Evolutionary conservation across 2,113 vertebrate species (phyloP).

Genomic region (Hypanus sabinus): DNA sequence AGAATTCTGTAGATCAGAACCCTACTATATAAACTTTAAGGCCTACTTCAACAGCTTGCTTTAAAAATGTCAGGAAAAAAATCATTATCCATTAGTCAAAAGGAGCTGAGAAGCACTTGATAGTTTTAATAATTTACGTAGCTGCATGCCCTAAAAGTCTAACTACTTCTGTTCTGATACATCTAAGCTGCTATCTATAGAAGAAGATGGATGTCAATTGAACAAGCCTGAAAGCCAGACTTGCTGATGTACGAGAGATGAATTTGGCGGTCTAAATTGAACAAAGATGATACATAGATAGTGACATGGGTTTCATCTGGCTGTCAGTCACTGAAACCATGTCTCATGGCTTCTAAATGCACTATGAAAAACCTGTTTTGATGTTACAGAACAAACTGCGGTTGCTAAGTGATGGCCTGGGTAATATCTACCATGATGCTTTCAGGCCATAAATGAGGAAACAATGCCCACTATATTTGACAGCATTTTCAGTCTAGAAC

Average conservation of each 20-base stretch:
- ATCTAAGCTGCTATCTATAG: neutral
- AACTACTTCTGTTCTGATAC: neutral
- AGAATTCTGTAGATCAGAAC: neutral
- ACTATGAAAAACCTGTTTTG: neutral
- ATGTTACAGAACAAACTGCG: neutral
- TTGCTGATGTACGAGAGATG: conserved; percentile 26
- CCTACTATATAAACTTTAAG: neutral
- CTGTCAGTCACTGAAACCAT: conserved; percentile 14
- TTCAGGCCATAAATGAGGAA: neutral
- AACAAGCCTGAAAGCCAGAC: conserved; percentile 5
- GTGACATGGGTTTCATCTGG: conserved; percentile 19
- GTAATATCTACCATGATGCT: neutral
- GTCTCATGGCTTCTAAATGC: neutral
- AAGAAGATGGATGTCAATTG: conserved; percentile 21
- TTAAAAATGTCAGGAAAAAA: conserved; percentile 13
- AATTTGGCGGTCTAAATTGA: conserved; percentile 20
- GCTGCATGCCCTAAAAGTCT: neutral
- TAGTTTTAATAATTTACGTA: conserved; percentile 32
- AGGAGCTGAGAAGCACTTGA: conserved; percentile 4
- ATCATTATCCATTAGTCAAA: conserved; percentile 21
- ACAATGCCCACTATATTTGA: too few relatives aligned
- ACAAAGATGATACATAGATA: conserved; percentile 28
- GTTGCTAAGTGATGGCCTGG: neutral
- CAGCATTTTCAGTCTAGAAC: neutral
- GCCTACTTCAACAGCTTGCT: neutral